phyloP scores from a whole-genome alignment of 2,888 invertebrate genomes.

The Gryllus longicercus region DNA sequence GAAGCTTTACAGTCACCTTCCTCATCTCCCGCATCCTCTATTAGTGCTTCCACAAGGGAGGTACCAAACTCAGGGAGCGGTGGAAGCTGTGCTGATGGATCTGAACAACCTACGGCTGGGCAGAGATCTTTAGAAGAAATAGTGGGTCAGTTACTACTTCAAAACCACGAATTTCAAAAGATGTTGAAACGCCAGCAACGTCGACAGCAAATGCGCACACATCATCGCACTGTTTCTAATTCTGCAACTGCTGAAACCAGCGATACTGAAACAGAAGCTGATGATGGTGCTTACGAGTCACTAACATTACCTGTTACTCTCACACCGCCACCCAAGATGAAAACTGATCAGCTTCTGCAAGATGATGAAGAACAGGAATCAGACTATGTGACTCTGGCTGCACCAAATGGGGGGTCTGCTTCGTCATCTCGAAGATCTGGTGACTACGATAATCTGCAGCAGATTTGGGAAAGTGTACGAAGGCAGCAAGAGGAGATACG shows the following conservation, averaged over 20 bases:
- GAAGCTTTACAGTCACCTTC: background rate
- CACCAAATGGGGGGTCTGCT: background rate
- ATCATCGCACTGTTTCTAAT: constrained; percentile 33
- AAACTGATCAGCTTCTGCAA: no score
- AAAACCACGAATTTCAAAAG: constrained; percentile 77
- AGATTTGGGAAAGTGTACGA: constrained; percentile 44
- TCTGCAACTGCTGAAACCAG: background rate
- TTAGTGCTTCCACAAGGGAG: background rate
- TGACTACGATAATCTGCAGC: constrained; percentile 59
- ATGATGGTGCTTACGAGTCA: background rate
- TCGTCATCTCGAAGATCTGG: constrained; percentile 52
- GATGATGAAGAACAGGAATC: constrained; percentile 12
- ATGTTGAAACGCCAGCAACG: constrained; percentile 70
- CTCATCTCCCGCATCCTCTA: background rate
- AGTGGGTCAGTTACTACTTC: constrained; percentile 76
- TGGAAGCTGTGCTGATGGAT: background rate
- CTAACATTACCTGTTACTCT: background rate
- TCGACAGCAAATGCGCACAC: constrained; percentile 40
- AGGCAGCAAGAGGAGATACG: constrained; percentile 36
- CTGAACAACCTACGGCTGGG: background rate
- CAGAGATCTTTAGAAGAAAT: constrained; percentile 61
- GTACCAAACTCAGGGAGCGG: background rate
- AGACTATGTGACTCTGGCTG: constrained; percentile 33
- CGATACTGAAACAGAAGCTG: background rate
- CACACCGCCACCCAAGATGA: background rate